Evolutionary conservation across 2,888 invertebrate genomes (phyloP), one percentile per base, ranked within the genome.

Genomic region (Aporophyla nigra): DNA sequence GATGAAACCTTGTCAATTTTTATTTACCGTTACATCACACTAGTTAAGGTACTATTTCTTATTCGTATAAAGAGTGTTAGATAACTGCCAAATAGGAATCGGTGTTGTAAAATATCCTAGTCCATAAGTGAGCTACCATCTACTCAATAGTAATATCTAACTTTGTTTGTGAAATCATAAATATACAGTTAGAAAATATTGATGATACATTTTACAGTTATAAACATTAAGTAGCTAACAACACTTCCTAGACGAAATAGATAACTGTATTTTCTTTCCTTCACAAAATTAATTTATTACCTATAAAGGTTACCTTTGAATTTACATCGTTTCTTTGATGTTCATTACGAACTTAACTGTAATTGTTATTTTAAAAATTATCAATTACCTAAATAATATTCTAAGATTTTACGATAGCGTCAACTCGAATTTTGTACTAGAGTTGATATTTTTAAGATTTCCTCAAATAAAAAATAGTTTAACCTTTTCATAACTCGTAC

Each of bases 41-140:
- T 88, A 89, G 85, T 88, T 85, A 89, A 87, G 88, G 89, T 86
- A 83, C 70, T 90, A 90, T 84, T 88, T 91, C 90, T 91, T 90
- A 90, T 90, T 88, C 89, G 84, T 91, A 88, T 90, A 92, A 93
- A 93, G 91, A 92, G 91, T 92, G 89, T 94, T 95, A 95, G 95
- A 91, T 95, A 93, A 96, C 96, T 96, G 96, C 96, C 96, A 96
- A 96, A 96, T 95, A 95, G 93, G 91, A 93, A 91, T 95, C 93
- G 93, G 91, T 96, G 95, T 96, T 95, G 93, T 95, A 94, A 93
- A 93, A 93, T 93, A 94, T 93, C 93, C 91, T 94, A 95, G 94
- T 90, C 90, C 89, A 70, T 95, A 95, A 95, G 94, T 87, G 90
- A 93, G 90, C 88, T 92, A 92, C 90, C 88, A 88, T 90, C 86